Percentiles rank a stretch among this genome's conserved stretches.
Evolutionary conservation across 2,113 vertebrate species (phyloP).

Genomic region (Hippocampus mohnikei): DNA sequence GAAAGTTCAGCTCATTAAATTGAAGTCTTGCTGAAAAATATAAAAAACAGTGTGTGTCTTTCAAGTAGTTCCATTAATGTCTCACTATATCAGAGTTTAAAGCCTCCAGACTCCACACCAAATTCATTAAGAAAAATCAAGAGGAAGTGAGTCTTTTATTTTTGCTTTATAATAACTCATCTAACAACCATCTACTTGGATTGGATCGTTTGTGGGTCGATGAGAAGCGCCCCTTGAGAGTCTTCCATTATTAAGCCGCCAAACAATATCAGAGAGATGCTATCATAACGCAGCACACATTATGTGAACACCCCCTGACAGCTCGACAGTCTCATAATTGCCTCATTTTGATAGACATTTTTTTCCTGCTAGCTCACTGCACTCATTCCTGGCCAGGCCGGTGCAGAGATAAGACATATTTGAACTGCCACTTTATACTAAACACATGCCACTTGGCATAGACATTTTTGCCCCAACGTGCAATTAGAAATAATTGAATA

Average conservation of each 20-base stretch:
- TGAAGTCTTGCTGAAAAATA: background rate
- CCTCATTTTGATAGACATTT: background rate
- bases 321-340: background rate
- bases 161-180: background rate
- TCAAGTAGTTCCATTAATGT: background rate
- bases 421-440: background rate
- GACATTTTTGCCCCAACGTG: too few species aligned
- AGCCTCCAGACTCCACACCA: background rate
- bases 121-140: background rate
- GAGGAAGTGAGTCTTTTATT: background rate
- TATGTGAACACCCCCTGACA: background rate
- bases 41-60: background rate
- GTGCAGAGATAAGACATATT: background rate
- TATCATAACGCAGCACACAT: background rate
- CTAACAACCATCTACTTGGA: background rate
- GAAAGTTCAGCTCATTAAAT: conserved; percentile 25
- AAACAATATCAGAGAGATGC: background rate
- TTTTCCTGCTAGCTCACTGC: background rate
- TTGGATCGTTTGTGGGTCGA: background rate
- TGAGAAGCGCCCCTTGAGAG: background rate
- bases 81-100: background rate
- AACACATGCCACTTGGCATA: too few species aligned
- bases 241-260: background rate
- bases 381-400: background rate
- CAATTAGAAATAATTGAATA: too few species aligned